phyloP scores from a whole-genome alignment of 2,113 vertebrate genomes.

The Triplophysa rosa region DNA sequence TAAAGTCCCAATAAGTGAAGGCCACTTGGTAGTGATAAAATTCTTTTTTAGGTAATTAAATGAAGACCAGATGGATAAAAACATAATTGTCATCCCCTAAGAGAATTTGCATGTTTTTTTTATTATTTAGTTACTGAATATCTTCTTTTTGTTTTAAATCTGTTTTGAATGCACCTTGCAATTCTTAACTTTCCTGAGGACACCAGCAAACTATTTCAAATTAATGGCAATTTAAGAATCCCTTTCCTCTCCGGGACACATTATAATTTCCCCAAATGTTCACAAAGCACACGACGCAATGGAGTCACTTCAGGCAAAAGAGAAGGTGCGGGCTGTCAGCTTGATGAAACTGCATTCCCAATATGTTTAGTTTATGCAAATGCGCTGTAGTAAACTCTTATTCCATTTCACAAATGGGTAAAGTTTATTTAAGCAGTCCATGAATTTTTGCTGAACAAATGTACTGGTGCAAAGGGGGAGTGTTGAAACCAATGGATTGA shows the following conservation, averaged over 20 bases:
- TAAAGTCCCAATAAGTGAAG: constrained; percentile 23
- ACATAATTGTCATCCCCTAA: background rate
- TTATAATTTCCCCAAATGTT: background rate
- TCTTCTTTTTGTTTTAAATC: background rate
- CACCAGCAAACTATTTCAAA: background rate
- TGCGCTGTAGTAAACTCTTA: constrained; percentile 38
- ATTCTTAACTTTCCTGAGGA: constrained; percentile 14
- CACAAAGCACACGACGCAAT: background rate
- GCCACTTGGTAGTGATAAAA: constrained; percentile 28
- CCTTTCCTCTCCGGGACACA: background rate
- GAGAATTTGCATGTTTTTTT: background rate
- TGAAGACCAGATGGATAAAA: constrained; percentile 8
- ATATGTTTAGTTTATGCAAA: background rate
- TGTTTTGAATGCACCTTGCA: constrained; percentile 5
- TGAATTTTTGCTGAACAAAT: constrained; percentile 31
- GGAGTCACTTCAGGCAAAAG: background rate
- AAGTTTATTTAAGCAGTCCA: constrained; percentile 47
- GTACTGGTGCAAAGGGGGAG: constrained; percentile 32
- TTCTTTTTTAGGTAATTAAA: constrained; percentile 32
- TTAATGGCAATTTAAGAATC: constrained; percentile 9
- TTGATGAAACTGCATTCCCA: background rate
- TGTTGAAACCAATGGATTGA: constrained; percentile 10
- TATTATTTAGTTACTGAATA: background rate
- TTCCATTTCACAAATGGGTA: constrained; percentile 33
- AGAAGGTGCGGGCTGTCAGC: background rate